Base-by-base conservation (phyloP, 1,140 invertebrate species). In the Drosophila grimshawi region DNA sequence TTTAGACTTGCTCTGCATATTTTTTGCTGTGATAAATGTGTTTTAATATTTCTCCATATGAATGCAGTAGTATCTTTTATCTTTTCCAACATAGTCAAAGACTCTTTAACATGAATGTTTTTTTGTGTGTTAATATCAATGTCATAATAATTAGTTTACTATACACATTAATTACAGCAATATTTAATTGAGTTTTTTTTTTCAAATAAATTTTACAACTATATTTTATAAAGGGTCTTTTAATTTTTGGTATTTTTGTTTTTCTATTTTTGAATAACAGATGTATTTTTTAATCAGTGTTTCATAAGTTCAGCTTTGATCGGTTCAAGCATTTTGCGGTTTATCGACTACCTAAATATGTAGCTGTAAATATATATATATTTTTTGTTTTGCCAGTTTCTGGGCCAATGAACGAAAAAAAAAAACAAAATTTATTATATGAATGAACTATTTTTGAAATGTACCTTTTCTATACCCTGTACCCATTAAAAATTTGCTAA, bases 201-300 rank as follows among this genome's bases (percentile, higher is more conserved):
- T 65, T 82, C 72, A 82, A 82, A 82, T 80, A 83, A 82, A 67
- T 65, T 29, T 51, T 72, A 83, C 63, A 80, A 64, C 80, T 82
- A 80, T 82, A 3, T 67, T 51, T 43, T 43, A 33, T 49, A 37
- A 35, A 35, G 39, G 39, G 10, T 43, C 29, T 7, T 49, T 29
- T 39, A 19, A 19, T 32, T 39, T 35, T 73, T 53, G 27, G 51
- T 32, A 48, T 43, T 56, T 11, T 64, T 52, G 19, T 33, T 48
- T 43, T 3, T n/a, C 4, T 37, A 45, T 11, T 55, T 61, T 11
- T 6, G 27, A 39, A 11, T 33, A 52, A 59, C 19, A 39, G 11
- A 37, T 45, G 33, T 43, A 35, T 63, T 52, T 45, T 52, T 64
- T 60, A 59, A 68, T 73, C 72, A 67, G 72, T 57, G 60, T 56